Conservation (phyloP, 2,888 invertebrate genomes). For the Meandrusa payeni region DNA sequence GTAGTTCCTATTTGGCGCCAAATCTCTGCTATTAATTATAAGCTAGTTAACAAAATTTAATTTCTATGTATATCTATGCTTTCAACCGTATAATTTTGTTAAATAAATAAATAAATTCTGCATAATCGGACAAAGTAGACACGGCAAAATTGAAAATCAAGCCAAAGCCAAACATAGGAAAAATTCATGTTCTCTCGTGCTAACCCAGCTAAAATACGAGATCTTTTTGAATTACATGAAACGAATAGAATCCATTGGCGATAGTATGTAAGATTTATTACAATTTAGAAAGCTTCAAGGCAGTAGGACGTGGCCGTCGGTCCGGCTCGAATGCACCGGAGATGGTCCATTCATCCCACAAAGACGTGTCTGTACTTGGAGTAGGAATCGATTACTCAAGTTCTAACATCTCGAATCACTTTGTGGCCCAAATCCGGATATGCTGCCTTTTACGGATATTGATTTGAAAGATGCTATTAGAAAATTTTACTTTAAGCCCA, state of each 20-base stretch:
- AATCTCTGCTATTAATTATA: too few species aligned
- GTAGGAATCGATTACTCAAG: constrained; percentile 16
- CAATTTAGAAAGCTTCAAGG: constrained; percentile 15
- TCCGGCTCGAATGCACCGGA: constrained; percentile 14
- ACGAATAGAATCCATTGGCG: constrained; percentile 1
- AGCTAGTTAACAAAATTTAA: too few species aligned
- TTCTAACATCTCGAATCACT: constrained; percentile 17
- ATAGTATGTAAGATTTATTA: constrained; percentile 20
- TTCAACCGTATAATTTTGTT: too few species aligned
- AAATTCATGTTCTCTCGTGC: constrained; percentile 3
- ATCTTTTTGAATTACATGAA: not conserved
- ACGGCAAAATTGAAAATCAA: too few species aligned
- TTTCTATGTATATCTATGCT: too few species aligned
- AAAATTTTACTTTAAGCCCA: too few species aligned
- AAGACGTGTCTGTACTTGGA: constrained; percentile 15
- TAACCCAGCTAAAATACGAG: not conserved
- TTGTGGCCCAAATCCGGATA: not conserved
- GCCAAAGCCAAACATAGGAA: too few species aligned
- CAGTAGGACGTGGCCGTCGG: constrained; percentile 10
- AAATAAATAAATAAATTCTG: too few species aligned
- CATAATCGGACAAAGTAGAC: too few species aligned
- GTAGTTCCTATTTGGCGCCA: too few species aligned
- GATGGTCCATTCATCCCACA: constrained; percentile 20
- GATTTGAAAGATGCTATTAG: too few species aligned
- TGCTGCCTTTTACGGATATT: not conserved